Evolutionary conservation across 2,113 vertebrate genomes (phyloP), one percentile per base, ranked within the genome.

Genomic region (Gymnorhina tibicen): DNA sequence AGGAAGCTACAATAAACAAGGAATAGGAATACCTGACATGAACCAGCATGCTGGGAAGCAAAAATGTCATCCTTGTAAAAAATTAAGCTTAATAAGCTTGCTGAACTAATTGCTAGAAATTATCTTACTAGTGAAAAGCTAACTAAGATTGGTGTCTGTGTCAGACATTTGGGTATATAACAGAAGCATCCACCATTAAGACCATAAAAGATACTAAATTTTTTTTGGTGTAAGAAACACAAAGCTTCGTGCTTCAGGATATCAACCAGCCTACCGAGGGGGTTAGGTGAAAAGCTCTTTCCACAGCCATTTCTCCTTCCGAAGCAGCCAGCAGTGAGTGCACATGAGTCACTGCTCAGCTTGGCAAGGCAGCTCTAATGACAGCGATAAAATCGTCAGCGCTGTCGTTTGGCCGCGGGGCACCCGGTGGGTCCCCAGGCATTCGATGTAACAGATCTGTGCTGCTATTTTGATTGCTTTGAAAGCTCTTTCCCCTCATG

Each of bases 331-430:
- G 6, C 30, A 10, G 5, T 2, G 63, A 26, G n/a, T 3, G 24
- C 69, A 13, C 18, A 1, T 0, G 37, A 56, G 68, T 33, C 35
- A 9, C 32, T 16, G 69, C 1, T 64, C 75, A 60, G 62, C 41
- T 26, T 27, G 35, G 21, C 28, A 7, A 22, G 75, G 83, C 79
- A 73, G 76, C 76, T 80, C 41, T 23, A 10, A 80, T 32, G 63
- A 20, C 6, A 53, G 33, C 0, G 1, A 70, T 41, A 53, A 86
- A 89, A 86, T 14, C 44, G 21, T 4, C 42, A 7, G 10, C 26
- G 19, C 33, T 1, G 1, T 15, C 28, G 19, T 35, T 15, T 39
- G 58, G 41, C 66, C 2, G 0, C 7, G 5, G 70, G 22, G 44
- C 64, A 35, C 13, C 22, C 0, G 1, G 6, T 4, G 13, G 52